These are phyloP conservation scores for Coptodon bakossiorum DNA, from an alignment of 2,113 vertebrate species.

Conservation along the genomic window DNA sequence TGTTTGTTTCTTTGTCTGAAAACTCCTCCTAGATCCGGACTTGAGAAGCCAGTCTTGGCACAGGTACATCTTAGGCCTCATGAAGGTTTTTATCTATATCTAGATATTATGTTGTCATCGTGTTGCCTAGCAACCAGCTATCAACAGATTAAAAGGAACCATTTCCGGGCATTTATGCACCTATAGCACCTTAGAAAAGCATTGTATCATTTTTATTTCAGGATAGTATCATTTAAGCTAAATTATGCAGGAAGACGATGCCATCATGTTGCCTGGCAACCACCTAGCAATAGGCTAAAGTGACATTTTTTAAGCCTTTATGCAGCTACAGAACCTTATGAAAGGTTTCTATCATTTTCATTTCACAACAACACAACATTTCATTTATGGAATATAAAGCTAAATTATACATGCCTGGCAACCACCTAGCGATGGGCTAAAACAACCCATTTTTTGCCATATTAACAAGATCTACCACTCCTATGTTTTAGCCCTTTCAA, in stretches of 20 bases:
- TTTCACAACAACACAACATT: neutral
- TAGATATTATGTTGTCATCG: neutral
- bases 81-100: neutral
- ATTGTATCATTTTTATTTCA: neutral
- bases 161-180: neutral
- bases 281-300: neutral
- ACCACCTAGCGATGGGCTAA: neutral
- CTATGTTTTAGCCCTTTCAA: neutral
- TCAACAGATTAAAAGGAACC: neutral
- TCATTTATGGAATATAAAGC: neutral
- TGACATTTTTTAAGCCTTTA: neutral
- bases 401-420: neutral
- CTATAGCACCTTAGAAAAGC: neutral
- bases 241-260: neutral
- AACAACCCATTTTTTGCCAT: neutral
- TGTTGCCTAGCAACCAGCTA: neutral
- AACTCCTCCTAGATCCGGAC: neutral
- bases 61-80: neutral
- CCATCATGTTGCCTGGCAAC: neutral
- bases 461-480: neutral
- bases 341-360: neutral
- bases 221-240: neutral
- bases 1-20: neutral
- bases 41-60: neutral
- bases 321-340: neutral